Conservation (phyloP, 2,797 vertebrate species). For the Peromyscus aztecus region DNA sequence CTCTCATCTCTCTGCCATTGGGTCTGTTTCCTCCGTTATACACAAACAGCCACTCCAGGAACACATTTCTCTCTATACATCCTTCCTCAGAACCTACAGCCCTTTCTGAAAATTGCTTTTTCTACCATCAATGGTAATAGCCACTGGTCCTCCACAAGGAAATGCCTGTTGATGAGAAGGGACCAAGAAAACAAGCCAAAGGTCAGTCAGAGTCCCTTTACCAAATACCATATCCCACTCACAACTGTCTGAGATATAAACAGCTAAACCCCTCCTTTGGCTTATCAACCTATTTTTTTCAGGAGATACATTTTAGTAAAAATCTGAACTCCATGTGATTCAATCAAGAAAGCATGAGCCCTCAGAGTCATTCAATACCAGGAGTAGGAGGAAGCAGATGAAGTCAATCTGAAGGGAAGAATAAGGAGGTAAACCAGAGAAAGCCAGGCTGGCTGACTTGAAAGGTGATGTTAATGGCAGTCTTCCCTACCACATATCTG, state of each 20-base stretch:
- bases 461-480: background rate
- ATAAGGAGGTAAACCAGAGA: background rate
- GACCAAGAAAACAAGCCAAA: background rate
- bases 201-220: background rate
- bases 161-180: background rate
- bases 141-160: background rate
- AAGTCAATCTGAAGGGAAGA: background rate
- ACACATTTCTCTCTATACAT: background rate
- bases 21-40: background rate
- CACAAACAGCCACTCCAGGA: background rate
- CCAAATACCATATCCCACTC: background rate
- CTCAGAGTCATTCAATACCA: background rate
- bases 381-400: background rate
- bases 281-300: background rate
- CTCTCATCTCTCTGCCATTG: constrained; percentile 53
- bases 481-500: background rate
- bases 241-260: background rate
- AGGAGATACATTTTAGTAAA: background rate
- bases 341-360: background rate
- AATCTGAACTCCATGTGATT: background rate
- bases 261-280: background rate
- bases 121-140: background rate
- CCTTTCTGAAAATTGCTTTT: constrained; percentile 10
- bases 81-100: background rate
- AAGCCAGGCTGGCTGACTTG: background rate